Evolutionary conservation across 2,888 invertebrate genomes (phyloP), one percentile per base, ranked within the genome.

Genomic region (Ceriagrion tenellum): DNA sequence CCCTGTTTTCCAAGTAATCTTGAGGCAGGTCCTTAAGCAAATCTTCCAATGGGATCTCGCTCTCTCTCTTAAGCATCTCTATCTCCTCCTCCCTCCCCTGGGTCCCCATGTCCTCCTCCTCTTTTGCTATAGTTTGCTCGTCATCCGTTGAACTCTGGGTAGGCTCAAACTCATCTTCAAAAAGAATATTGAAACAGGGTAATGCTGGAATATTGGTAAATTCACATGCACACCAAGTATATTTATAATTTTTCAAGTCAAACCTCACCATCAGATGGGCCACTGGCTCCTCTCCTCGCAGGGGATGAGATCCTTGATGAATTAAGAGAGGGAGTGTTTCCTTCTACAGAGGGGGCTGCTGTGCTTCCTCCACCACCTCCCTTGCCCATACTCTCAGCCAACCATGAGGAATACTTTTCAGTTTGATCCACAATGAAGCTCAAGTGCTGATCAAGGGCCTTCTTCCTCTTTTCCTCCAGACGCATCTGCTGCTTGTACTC

Each of bases 341-440:
- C 95, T 26, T 88, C 88, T 0, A 59, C 59, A 26, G 88, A 88
- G 0, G 89, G 55, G 10, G 95, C 30, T 18, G 63, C 26, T 0
- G 10, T 93, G 12, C 63, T n/a, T 12, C 88, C 95, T 47, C 47
- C 47, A 4, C 47, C 47, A 55, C 95, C 96, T 93, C 97, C 97
- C 97, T 98, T 98, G 96, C 98, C 98, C 97, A 99, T 98, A 96
- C 98, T 98, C 97, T 99, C 99, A 10, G 99, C 99, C 95, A 99
- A 97, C 97, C 98, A 98, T 56, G 98, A 98, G 69, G 99, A 99
- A 97, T 99, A 99, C 96, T 99, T 99, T 97, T 99, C 99, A 0
- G 99, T 99, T 97, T 99, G 99, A 97, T 99, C 99, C 95, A 99
- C 99, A 96, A 99, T 99, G 97, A 99, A 99, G 97, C 99, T 99